Conservation (phyloP, 1,140 invertebrate species). For the Stegodyphus mimosarum region DNA sequence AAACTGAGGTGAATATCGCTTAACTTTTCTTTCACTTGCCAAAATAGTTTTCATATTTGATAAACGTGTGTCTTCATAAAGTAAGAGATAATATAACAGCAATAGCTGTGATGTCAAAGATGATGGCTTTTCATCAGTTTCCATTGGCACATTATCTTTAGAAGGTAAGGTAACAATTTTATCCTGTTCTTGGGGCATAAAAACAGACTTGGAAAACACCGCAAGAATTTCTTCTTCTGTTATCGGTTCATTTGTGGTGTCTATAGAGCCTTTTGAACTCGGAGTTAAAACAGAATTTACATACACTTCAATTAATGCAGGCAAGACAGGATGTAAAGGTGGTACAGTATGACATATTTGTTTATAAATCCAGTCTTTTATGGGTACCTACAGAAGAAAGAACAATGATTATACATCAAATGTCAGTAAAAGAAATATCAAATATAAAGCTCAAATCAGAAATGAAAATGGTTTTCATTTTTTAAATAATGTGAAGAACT, state of each 20-base stretch:
- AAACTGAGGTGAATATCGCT: constrained; percentile 88
- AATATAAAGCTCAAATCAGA: no score
- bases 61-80: constrained; percentile 92
- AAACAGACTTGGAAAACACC: constrained; percentile 75
- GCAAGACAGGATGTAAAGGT: constrained; percentile 92
- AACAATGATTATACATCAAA: not conserved
- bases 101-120: constrained; percentile 86
- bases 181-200: constrained; percentile 36
- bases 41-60: constrained; percentile 79
- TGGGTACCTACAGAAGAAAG: constrained; percentile 73
- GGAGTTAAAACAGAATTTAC: constrained; percentile 91
- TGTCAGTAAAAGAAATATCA: no score
- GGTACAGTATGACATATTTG: constrained; percentile 88
- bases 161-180: not conserved
- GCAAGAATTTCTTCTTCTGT: constrained; percentile 88
- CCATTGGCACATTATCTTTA: constrained; percentile 14
- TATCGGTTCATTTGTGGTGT: constrained; percentile 90
- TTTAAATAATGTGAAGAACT: no score
- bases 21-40: constrained; percentile 79
- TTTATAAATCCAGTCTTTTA: constrained; percentile 93
- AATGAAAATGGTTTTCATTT: no score
- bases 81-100: constrained; percentile 89
- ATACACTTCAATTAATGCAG: constrained; percentile 93
- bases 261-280: constrained; percentile 65
- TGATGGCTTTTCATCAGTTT: constrained; percentile 73